phyloP scores from a whole-genome alignment of 2,888 invertebrate genomes.

The Lissonota sp. region DNA sequence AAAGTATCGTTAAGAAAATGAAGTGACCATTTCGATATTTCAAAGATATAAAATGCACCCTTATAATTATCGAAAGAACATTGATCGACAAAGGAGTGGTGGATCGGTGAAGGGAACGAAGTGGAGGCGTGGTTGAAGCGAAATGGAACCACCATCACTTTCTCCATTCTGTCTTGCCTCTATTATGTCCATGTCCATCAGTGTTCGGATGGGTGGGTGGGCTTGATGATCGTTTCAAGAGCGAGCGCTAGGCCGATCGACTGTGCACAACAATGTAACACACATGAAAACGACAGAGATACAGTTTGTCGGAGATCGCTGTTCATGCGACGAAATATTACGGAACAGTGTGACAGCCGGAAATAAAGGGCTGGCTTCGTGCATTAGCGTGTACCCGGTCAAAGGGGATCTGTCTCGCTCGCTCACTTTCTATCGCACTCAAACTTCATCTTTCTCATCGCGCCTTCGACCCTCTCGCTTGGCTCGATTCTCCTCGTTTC shows the following conservation, averaged over 20 bases:
- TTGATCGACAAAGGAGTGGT: conserved; percentile 28
- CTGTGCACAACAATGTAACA: conserved; percentile 5
- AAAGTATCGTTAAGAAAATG: too few relatives aligned
- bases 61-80: conserved; percentile 3
- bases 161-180: conserved; percentile 22
- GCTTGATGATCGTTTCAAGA: conserved; percentile 54
- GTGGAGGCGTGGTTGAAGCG: conserved; percentile 56
- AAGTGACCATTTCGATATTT: too few relatives aligned
- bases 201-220: conserved; percentile 40
- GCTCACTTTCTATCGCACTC: conserved; percentile 53
- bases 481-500: conserved; percentile 52
- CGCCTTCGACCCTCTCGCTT: conserved; percentile 41
- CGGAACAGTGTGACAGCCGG: conserved; percentile 76
- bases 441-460: conserved; percentile 9
- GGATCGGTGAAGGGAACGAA: conserved; percentile 30
- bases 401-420: conserved; percentile 64
- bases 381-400: conserved; percentile 74
- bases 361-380: conserved; percentile 77
- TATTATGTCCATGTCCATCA: conserved; percentile 9
- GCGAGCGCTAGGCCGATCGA: conserved; percentile 4
- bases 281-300: background rate
- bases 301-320: background rate
- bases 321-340: conserved; percentile 6
- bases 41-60: too few relatives aligned
- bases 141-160: conserved; percentile 46